phyloP scores from a whole-genome alignment of 2,888 invertebrate species.

The Erebia ligea region DNA sequence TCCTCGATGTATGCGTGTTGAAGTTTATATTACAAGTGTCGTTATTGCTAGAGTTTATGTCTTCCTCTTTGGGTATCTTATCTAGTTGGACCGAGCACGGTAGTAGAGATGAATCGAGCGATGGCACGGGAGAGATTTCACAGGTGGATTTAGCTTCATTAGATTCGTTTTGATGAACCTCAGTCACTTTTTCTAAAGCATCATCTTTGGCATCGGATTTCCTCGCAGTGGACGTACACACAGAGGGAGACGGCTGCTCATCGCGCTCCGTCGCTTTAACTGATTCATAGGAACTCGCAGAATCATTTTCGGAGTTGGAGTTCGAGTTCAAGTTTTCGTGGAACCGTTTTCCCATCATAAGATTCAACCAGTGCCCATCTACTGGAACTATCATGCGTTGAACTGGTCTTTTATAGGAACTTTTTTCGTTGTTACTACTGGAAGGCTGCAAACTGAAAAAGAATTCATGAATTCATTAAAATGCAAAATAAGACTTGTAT shows the following conservation, averaged over 20 bases:
- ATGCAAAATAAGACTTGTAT: neutral
- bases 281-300: constrained; percentile 81
- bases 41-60: constrained; percentile 52
- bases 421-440: constrained; percentile 76
- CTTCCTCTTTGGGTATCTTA: constrained; percentile 72
- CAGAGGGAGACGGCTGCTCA: constrained; percentile 85
- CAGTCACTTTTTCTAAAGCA: constrained; percentile 61
- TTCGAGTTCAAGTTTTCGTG: constrained; percentile 77
- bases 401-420: constrained; percentile 74
- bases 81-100: constrained; percentile 71
- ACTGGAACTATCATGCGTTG: constrained; percentile 80
- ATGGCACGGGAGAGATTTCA: constrained; percentile 68
- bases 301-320: constrained; percentile 78
- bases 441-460: constrained; percentile 74
- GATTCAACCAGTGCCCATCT: constrained; percentile 83
- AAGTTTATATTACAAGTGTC: constrained; percentile 58
- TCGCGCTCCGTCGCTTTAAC: constrained; percentile 70
- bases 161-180: constrained; percentile 55
- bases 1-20: constrained; percentile 69
- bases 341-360: constrained; percentile 86
- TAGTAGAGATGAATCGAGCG: constrained; percentile 56
- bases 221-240: constrained; percentile 62
- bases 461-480: constrained; percentile 23
- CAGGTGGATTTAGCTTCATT: constrained; percentile 62
- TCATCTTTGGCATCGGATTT: constrained; percentile 76